A percentile compares a stretch with the other conserved stretches of the same genome.
These are phyloP conservation scores for Heliconius sara DNA, from an alignment of 2,888 invertebrate species.

Conservation along the genomic window DNA sequence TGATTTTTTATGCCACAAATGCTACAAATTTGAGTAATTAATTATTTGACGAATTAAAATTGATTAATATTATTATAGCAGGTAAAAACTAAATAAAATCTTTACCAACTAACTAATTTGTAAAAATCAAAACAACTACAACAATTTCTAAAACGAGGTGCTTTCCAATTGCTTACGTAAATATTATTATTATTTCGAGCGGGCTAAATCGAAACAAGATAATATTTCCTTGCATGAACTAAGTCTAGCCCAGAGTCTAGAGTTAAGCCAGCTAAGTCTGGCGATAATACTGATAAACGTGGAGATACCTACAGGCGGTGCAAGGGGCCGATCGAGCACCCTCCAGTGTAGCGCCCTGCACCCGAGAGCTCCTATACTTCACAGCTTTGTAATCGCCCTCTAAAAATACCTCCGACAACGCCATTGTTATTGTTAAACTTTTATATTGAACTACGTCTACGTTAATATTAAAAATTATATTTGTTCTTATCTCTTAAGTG, in stretches of 20 bases:
- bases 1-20: neutral
- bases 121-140: neutral
- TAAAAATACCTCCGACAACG: conserved; percentile 51
- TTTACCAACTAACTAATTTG: neutral
- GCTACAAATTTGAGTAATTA: neutral
- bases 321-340: conserved; percentile 68
- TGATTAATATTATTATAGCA: neutral
- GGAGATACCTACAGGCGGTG: conserved; percentile 40
- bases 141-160: neutral
- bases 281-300: conserved; percentile 41
- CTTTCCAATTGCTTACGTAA: neutral
- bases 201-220: conserved; percentile 9
- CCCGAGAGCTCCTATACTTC: conserved; percentile 63
- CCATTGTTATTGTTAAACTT: conserved; percentile 41
- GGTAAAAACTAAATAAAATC: neutral
- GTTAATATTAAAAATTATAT: conserved; percentile 18
- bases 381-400: conserved; percentile 61
- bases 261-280: conserved; percentile 34
- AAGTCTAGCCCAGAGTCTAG: conserved; percentile 9
- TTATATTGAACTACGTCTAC: conserved; percentile 24
- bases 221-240: conserved; percentile 25
- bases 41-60: neutral
- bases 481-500: neutral
- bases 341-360: conserved; percentile 75
- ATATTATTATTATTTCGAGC: conserved; percentile 8